Percentiles rank a stretch among this genome's conserved stretches.
These are phyloP conservation scores for Paragorgia papillata DNA, from an alignment of 92 coral and sea anemone genomes.

Conservation along the genomic window DNA sequence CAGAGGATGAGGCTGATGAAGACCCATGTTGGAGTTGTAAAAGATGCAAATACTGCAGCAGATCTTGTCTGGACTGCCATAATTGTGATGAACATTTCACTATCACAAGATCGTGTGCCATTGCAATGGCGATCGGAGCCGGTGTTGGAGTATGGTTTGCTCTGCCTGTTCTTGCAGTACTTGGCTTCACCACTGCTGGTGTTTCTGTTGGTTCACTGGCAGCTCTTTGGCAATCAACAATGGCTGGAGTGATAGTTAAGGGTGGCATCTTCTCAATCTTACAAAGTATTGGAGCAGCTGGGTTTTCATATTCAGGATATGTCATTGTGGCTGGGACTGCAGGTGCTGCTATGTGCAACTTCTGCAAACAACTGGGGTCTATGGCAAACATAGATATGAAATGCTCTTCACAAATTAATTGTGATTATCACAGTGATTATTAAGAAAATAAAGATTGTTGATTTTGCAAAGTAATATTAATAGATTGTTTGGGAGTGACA, in stretches of 20 bases:
- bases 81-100: too few species aligned
- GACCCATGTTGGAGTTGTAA: too few species aligned
- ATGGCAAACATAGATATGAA: neutral
- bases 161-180: neutral
- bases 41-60: too few species aligned
- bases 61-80: too few species aligned
- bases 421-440: neutral
- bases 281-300: neutral
- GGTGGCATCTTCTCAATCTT: neutral
- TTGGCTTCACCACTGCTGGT: neutral
- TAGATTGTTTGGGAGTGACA: too few species aligned
- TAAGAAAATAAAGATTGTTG: neutral
- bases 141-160: neutral
- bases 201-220: neutral
- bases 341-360: neutral
- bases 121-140: neutral
- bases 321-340: neutral
- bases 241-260: neutral
- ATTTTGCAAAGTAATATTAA: too few species aligned
- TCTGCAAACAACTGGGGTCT: neutral
- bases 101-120: too few species aligned
- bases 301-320: neutral
- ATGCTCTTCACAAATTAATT: neutral
- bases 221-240: neutral
- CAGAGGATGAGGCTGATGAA: too few species aligned